Percentiles rank a stretch among this genome's conserved stretches.
Evolutionary conservation across 2,797 vertebrate species (phyloP).

Genomic region (Gila robusta): DNA sequence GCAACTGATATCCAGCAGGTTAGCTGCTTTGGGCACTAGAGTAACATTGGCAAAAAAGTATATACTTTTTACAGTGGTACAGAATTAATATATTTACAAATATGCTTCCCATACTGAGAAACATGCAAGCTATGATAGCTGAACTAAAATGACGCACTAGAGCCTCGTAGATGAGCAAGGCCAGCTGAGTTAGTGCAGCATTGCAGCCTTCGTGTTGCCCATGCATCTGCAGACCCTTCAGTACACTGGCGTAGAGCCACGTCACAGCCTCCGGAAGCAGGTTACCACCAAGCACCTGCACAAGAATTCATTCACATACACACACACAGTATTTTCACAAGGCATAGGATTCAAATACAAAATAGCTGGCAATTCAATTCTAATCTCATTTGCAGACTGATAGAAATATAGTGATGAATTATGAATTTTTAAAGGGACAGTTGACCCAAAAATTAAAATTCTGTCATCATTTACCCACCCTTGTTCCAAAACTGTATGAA

Average conservation of each 20-base stretch:
- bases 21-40: too few species aligned
- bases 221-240: conserved; percentile 90
- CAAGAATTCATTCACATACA: neutral
- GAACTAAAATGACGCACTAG: conserved; percentile 84
- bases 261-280: conserved; percentile 90
- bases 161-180: conserved; percentile 92
- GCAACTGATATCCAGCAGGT: too few species aligned
- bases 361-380: neutral
- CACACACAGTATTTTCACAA: neutral
- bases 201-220: conserved; percentile 96
- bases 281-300: conserved; percentile 86
- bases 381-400: neutral
- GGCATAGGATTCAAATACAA: neutral
- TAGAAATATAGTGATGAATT: neutral
- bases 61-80: too few species aligned
- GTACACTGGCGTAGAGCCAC: conserved; percentile 91
- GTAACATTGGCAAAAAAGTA: too few species aligned
- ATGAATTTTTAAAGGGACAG: neutral
- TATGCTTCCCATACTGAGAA: neutral
- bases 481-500: neutral
- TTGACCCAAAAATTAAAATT: neutral
- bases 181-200: conserved; percentile 87
- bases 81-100: neutral
- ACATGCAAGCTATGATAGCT: neutral
- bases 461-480: too few species aligned